Conservation (phyloP, 53 echinoderm and acorn worm genomes). For the Henricia sp. region DNA sequence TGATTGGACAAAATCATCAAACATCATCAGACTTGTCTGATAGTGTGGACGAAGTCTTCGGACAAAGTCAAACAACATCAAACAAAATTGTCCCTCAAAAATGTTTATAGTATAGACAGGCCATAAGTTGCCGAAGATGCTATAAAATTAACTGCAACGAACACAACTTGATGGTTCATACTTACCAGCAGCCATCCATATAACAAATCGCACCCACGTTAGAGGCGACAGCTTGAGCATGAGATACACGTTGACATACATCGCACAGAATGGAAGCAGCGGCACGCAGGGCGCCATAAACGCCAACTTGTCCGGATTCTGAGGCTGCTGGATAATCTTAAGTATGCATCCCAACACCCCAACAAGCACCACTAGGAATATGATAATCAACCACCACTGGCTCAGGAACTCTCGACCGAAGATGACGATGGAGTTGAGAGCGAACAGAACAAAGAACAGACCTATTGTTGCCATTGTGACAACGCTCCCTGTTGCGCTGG, state of each 20-base stretch:
- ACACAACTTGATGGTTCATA: too few relatives aligned
- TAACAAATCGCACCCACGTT: conserved; percentile 94
- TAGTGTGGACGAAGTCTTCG: too few relatives aligned
- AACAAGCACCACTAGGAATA: conserved; percentile 57
- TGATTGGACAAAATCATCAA: too few relatives aligned
- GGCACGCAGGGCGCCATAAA: conserved; percentile 98
- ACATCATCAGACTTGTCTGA: too few relatives aligned
- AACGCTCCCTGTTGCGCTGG: conserved; percentile 75
- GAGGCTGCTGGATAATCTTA: conserved; percentile 87
- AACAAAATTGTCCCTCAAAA: too few relatives aligned
- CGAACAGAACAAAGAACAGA: conserved; percentile 77
- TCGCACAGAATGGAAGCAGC: conserved; percentile 82
- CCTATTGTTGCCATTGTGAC: conserved; percentile 77
- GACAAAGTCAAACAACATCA: too few relatives aligned
- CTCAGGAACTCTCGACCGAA: conserved; percentile 55
- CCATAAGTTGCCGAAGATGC: too few relatives aligned
- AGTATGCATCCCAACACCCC: conserved; percentile 64
- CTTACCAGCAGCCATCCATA: conserved; percentile 95
- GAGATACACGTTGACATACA: conserved; percentile 90
- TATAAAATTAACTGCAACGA: too few relatives aligned
- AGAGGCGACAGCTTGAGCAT: conserved; percentile 95
- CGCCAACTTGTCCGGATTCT: conserved; percentile 84
- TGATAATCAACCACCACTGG: conserved; percentile 75
- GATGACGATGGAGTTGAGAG: conserved; percentile 72
- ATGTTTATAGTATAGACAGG: too few relatives aligned